A percentile compares a stretch with the other conserved stretches of the same genome.
Evolutionary conservation across 2,888 invertebrate genomes (phyloP).

Genomic region (Euspilapteryx auroguttella): DNA sequence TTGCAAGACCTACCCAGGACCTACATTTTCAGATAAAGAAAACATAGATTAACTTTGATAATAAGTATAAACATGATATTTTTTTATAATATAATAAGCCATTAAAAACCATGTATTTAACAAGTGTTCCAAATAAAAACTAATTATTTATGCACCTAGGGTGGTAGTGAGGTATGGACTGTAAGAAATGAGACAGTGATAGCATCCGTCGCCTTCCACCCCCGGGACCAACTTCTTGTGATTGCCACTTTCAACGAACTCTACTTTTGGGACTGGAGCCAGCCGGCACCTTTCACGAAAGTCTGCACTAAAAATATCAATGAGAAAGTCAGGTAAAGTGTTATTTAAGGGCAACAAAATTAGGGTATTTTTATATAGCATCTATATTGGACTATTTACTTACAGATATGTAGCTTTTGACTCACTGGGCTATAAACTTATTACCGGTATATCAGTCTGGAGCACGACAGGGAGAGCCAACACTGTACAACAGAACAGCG

Average conservation of each 20-base stretch:
- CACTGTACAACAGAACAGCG: constrained; percentile 19
- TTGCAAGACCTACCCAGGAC: no score
- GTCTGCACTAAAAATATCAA: constrained; percentile 73
- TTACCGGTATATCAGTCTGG: constrained; percentile 76
- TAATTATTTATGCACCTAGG: no score
- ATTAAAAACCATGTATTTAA: no score
- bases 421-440: constrained; percentile 75
- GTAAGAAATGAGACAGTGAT: constrained; percentile 74
- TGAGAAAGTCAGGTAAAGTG: constrained; percentile 76
- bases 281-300: constrained; percentile 73
- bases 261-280: constrained; percentile 89
- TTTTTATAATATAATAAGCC: no score
- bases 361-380: no score
- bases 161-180: constrained; percentile 84
- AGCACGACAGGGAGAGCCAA: constrained; percentile 15
- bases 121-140: no score
- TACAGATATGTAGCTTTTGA: constrained; percentile 85
- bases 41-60: no score
- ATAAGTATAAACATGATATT: no score
- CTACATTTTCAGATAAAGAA: no score
- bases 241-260: constrained; percentile 84
- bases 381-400: no score
- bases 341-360: neutral
- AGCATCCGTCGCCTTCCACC: constrained; percentile 87
- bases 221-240: constrained; percentile 77